Percentiles rank a stretch among this genome's conserved stretches.
phyloP scores from a whole-genome alignment of 1,140 invertebrate genomes.

The Meloidogyne hapla region DNA sequence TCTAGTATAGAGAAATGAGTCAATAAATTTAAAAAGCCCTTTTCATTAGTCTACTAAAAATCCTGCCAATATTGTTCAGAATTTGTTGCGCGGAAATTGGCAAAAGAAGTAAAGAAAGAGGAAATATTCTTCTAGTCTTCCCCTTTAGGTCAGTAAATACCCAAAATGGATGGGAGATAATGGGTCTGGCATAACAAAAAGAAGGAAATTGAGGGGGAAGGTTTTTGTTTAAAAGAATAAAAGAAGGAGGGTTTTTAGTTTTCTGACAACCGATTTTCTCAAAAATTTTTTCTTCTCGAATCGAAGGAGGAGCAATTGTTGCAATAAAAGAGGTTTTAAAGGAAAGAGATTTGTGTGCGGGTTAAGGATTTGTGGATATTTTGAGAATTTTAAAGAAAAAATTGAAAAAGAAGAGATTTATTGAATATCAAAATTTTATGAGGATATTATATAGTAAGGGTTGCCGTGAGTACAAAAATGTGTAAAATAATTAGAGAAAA shows the following conservation, averaged over 20 bases:
- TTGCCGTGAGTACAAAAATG: too few relatives aligned
- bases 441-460: too few relatives aligned
- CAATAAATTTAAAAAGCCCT: neutral
- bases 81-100: neutral
- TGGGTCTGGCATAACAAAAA: neutral
- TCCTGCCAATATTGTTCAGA: neutral
- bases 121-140: neutral
- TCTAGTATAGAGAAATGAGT: too few relatives aligned
- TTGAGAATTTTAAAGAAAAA: neutral
- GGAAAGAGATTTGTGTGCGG: neutral
- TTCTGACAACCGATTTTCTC: neutral
- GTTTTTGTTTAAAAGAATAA: too few relatives aligned
- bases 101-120: neutral
- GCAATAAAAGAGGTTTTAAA: neutral
- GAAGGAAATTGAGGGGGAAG: neutral
- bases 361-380: neutral
- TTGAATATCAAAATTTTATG: too few relatives aligned
- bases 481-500: too few relatives aligned
- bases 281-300: neutral
- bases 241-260: neutral
- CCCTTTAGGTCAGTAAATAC: neutral
- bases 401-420: neutral
- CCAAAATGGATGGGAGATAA: neutral
- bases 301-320: neutral
- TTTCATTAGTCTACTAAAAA: neutral